Percentiles rank a stretch among this genome's conserved stretches.
These are phyloP conservation scores for Andricus curvator DNA, from an alignment of 2,888 invertebrate genomes.

Conservation along the genomic window DNA sequence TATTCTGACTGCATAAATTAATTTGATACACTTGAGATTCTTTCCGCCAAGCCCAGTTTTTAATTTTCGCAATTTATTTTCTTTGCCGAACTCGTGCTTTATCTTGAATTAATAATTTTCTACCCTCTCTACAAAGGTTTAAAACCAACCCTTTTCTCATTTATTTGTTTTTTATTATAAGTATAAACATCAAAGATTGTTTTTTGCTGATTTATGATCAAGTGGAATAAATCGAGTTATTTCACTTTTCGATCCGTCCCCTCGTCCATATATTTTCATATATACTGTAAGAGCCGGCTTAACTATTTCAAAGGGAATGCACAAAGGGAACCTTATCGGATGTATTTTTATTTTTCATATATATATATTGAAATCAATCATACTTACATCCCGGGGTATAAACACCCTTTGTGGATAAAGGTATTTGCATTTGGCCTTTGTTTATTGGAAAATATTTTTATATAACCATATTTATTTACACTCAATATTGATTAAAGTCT, in stretches of 20 bases:
- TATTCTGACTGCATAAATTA: slow-evolving; percentile 4
- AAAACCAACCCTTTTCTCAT: neutral
- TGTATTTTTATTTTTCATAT: neutral
- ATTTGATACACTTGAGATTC: neutral
- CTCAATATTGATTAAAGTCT: neutral
- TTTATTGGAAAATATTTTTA: neutral
- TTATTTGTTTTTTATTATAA: neutral
- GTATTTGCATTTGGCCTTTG: neutral
- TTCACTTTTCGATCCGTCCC: neutral
- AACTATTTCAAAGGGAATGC: neutral
- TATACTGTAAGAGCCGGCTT: neutral
- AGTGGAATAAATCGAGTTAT: neutral
- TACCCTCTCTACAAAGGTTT: neutral
- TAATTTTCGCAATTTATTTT: neutral
- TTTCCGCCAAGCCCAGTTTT: neutral
- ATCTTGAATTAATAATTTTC: neutral
- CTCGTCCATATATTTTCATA: neutral
- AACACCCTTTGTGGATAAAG: no score
- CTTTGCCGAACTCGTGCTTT: neutral
- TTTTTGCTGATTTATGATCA: neutral
- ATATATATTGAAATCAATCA: no score
- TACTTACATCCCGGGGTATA: no score
- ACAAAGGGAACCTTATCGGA: neutral
- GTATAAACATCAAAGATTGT: neutral
- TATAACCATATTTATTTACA: neutral